These are phyloP conservation scores for Channa argus DNA, from an alignment of 2,113 vertebrate species.

Conservation along the genomic window DNA sequence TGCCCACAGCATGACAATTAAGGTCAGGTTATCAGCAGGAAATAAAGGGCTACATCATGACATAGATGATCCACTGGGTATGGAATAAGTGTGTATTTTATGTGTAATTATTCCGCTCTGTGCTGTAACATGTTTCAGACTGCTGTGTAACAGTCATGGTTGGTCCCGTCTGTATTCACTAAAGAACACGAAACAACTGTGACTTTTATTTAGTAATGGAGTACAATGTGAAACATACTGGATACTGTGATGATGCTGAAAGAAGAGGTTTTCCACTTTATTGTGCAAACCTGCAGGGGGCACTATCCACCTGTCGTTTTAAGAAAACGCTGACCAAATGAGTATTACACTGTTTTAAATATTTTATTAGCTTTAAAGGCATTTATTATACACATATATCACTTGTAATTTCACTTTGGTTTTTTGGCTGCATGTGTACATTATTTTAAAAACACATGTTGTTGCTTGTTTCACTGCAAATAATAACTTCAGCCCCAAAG, in stretches of 20 bases:
- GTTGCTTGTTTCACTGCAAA: too few species aligned
- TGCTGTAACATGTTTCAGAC: slow-evolving; percentile 19
- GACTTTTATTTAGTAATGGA: slow-evolving; percentile 15
- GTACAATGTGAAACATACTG: background rate
- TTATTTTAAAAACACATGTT: too few species aligned
- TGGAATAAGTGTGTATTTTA: slow-evolving; percentile 51
- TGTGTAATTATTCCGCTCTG: slow-evolving; percentile 56
- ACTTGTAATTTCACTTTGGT: too few species aligned
- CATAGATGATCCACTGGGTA: slow-evolving; percentile 39
- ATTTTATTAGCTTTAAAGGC: too few species aligned
- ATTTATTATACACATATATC: too few species aligned
- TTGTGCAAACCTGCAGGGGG: too few species aligned
- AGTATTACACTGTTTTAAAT: too few species aligned
- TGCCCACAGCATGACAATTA: slow-evolving; percentile 74
- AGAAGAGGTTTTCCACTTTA: slow-evolving; percentile 5
- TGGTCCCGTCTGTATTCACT: slow-evolving; percentile 23
- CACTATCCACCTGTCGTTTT: too few species aligned
- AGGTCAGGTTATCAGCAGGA: slow-evolving; percentile 75
- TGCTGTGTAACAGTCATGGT: slow-evolving; percentile 23
- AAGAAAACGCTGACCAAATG: too few species aligned
- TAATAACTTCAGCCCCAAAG: too few species aligned
- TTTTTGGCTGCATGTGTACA: too few species aligned
- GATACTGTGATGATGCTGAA: background rate
- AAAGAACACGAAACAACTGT: background rate
- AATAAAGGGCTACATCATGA: slow-evolving; percentile 78